phyloP scores from a whole-genome alignment of 2,888 invertebrate genomes.

The Drosophila diplacantha region DNA sequence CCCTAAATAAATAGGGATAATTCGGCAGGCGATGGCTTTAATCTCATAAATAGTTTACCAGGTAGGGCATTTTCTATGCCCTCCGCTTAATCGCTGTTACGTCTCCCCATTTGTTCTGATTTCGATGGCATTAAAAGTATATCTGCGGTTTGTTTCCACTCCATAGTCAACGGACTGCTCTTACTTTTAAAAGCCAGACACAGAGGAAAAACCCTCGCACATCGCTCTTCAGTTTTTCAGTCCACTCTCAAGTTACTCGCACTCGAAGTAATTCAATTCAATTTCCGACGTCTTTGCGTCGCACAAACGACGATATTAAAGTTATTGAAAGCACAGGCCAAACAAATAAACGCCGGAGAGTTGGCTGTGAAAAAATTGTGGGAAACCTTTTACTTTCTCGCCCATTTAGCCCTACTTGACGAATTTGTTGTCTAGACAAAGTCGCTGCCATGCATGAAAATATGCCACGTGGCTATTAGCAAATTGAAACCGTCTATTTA shows the following conservation, averaged over 20 bases:
- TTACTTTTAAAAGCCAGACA: conserved; percentile 16
- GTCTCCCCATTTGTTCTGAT: neutral
- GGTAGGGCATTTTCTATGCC: conserved; percentile 2
- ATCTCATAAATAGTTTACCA: conserved; percentile 2
- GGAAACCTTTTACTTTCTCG: conserved; percentile 60
- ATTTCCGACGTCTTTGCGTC: conserved; percentile 49
- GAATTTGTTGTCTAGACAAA: conserved; percentile 63
- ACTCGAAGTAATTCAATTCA: conserved; percentile 63
- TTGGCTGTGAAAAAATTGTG: conserved; percentile 30
- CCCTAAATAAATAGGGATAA: conserved; percentile 2
- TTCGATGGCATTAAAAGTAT: conserved; percentile 22
- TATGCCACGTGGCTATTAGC: conserved; percentile 64
- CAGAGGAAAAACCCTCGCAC: conserved; percentile 13
- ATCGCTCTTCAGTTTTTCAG: conserved; percentile 10
- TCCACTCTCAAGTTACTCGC: conserved; percentile 43
- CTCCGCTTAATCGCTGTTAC: conserved; percentile 3
- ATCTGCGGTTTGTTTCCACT: conserved; percentile 41
- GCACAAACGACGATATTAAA: conserved; percentile 52
- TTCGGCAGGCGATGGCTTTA: neutral
- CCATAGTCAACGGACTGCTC: conserved; percentile 1
- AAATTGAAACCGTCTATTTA: conserved; percentile 59
- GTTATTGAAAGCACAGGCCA: conserved; percentile 56
- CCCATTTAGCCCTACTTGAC: conserved; percentile 5
- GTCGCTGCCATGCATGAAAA: conserved; percentile 49
- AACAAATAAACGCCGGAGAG: conserved; percentile 12